Conservation (phyloP, 2,888 invertebrate species). For the Lysandra bellargus region DNA sequence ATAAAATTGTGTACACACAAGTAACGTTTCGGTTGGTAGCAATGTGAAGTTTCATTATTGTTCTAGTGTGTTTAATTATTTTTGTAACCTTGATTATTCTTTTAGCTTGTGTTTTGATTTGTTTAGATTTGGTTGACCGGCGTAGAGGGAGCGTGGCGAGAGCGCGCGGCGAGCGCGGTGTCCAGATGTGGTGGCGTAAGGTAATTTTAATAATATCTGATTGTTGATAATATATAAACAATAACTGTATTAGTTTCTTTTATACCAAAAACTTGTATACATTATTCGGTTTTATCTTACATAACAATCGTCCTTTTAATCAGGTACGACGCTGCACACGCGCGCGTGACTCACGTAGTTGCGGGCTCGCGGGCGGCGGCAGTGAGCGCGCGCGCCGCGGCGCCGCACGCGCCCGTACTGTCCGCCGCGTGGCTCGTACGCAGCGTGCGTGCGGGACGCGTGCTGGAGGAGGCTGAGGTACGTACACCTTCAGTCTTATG, state of each 20-base stretch:
- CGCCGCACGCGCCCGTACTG: slow-evolving; percentile 82
- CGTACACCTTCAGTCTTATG: not conserved
- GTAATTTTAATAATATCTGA: slow-evolving; percentile 48
- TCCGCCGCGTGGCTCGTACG: slow-evolving; percentile 87
- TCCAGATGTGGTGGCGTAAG: slow-evolving; percentile 90
- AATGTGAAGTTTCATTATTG: not conserved
- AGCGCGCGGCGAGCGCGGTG: slow-evolving; percentile 55
- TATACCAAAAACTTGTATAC: too few relatives aligned
- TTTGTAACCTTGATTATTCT: too few relatives aligned
- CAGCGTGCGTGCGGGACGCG: slow-evolving; percentile 79
- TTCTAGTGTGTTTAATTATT: not conserved
- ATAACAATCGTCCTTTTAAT: too few relatives aligned
- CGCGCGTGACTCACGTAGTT: slow-evolving; percentile 88
- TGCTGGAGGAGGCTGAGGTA: slow-evolving; percentile 60
- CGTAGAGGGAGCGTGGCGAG: slow-evolving; percentile 59
- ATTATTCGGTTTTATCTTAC: too few relatives aligned
- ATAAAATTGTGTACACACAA: too few relatives aligned
- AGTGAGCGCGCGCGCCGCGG: slow-evolving; percentile 42
- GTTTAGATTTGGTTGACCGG: slow-evolving; percentile 67
- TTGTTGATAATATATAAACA: too few relatives aligned
- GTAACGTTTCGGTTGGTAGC: too few relatives aligned
- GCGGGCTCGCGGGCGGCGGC: slow-evolving; percentile 64
- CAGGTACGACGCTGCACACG: slow-evolving; percentile 86
- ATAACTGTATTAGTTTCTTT: too few relatives aligned
- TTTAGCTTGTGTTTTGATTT: not conserved